Evolutionary conservation across 2,113 vertebrate species (phyloP), one percentile per base, ranked within the genome.

Genomic region (Etia nguti): DNA sequence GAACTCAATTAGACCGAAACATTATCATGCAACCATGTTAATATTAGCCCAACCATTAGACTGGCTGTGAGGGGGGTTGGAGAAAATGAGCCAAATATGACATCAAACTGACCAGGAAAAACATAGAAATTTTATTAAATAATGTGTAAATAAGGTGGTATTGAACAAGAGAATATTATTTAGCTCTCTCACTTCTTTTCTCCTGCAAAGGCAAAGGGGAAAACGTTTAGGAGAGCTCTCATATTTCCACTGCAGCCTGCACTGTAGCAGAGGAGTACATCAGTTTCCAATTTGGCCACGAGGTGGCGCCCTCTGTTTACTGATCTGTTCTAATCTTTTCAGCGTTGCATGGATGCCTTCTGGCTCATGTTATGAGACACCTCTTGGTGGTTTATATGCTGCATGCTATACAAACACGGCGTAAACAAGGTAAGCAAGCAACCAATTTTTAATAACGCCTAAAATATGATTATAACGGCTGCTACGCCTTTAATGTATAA

Each of bases 231-330:
- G 16, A 10, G 16, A 31, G 10, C 10, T 5, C 4, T 77, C 24
- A 31, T 50, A 31, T 77, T 77, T 77, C 43, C 24, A 77, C 70
- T 31, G 70, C 46, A 77, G 10, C 46, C 46, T 52, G 43, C 16
- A 8, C 10, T 73, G 62, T 20, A 70, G 34, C 11, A 56, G 22
- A 59, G 13, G 5, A 18, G 10, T 56, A n/a, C 7, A 2, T 38
- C 65, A 88, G 13, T 88, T 88, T 81, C 41, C 16, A 43, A 4
- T 29, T 6, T 81, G 60, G 24, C 94, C 95, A 92, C 89, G 85
- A 10, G 91, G 86, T 92, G 93, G 90, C 1, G 93, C 90, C 81
- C 20, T 88, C 6, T 34, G 22, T 54, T 79, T 29, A 87, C 46
- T 82, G 43, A 65, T 54, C 34, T 31, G 26, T 3, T 13, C 34